phyloP scores from a whole-genome alignment of 2,797 vertebrate genomes.

The Iguana delicatissima region DNA sequence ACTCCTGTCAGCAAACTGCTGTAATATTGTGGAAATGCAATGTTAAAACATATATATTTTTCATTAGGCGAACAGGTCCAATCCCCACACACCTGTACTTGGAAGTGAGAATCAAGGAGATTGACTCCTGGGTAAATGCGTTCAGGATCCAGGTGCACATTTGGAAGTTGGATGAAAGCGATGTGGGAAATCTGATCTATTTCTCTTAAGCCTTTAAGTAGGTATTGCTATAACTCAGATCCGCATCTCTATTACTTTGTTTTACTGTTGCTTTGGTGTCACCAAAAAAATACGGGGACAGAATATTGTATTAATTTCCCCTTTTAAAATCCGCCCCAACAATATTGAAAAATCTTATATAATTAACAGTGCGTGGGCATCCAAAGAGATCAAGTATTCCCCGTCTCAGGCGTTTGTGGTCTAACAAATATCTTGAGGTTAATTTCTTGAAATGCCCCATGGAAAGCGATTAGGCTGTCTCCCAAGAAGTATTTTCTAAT shows the following conservation, averaged over 20 bases:
- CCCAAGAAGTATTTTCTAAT: conserved; percentile 75
- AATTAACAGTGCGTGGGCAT: background rate
- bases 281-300: background rate
- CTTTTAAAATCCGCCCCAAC: background rate
- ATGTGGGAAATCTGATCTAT: background rate
- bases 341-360: background rate
- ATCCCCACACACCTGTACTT: too few relatives aligned
- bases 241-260: background rate
- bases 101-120: background rate
- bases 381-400: background rate
- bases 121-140: background rate
- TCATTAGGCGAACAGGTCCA: too few relatives aligned
- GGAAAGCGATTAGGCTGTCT: conserved; percentile 73
- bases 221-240: background rate
- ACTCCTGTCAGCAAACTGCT: background rate
- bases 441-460: conserved; percentile 63
- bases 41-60: background rate
- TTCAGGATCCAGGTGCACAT: background rate
- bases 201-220: background rate
- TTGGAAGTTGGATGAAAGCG: background rate
- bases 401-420: conserved; percentile 52
- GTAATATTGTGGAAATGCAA: background rate
- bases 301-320: background rate
- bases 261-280: background rate
- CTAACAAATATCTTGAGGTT: conserved; percentile 63